Evolutionary conservation across 1,140 invertebrate genomes (phyloP), one percentile per base, ranked within the genome.

Genomic region (Drosophila guanche): DNA sequence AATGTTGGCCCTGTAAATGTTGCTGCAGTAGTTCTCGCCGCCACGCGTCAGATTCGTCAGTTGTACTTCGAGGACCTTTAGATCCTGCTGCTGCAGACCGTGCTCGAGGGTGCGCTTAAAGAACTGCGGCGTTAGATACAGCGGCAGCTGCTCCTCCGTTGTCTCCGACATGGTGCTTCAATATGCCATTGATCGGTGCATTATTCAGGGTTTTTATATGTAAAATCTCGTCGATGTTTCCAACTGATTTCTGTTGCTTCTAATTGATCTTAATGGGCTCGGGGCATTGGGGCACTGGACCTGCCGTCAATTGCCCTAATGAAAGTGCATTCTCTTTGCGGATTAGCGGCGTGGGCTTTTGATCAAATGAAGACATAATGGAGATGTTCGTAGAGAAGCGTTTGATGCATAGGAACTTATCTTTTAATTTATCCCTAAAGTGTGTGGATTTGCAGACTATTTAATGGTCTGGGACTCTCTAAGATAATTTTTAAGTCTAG

Each of bases 21-120:
- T 90, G 41, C 90, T 91, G 67, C 90, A 91, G 50, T 91, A 91
- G 62, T 91, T 91, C 58, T 91, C 90, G 2, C 90, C 90, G 6
- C 90, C 90, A 6, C 72, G 65, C 1, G 79, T 86, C 41, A 90
- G 29, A 69, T 86, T 77, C 0, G 53, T 76, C 10, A 88, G 48
- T 23, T 83, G 65, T 0, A 90, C 72, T 22, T 72, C 85, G 4
- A 90, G 52, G 10, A 90, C 73, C 25, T 89, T 72, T 0, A 90
- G 46, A 7, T 85, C 75, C 62, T 67, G 63, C 50, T 57, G 72
- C 16, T 90, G 84, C 43, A 90, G 46, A 7, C 84, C 79, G 8
- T 90, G 80, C 41, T 90, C 89, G 45, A 90, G 58, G 3, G 48
- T 45, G 5, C 74, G 58, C 16, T 62, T 73, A 3, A 90, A 89